Percentiles rank a stretch among this genome's conserved stretches.
Conservation (phyloP, 2,797 vertebrate species). For the Danio jaintianensis region DNA sequence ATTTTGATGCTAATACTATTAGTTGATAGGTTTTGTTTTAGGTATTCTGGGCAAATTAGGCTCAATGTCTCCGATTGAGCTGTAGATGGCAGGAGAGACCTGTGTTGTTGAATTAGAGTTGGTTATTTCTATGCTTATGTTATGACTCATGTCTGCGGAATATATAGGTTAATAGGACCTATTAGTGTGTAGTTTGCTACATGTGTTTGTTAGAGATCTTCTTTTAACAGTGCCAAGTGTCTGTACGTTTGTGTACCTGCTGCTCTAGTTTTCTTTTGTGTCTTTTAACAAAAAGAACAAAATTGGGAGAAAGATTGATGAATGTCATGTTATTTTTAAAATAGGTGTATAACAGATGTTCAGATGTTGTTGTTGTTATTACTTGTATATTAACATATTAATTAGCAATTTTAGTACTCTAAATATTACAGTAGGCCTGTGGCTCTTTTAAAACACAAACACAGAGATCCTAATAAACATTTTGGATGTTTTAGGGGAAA, state of each 20-base stretch:
- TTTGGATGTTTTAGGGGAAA: background rate
- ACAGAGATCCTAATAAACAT: background rate
- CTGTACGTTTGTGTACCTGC: background rate
- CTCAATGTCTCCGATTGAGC: background rate
- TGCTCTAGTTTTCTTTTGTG: background rate
- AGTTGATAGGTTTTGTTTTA: background rate
- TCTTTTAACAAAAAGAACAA: background rate
- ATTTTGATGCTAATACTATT: background rate
- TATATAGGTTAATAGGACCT: conserved; percentile 5
- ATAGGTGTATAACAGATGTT: background rate
- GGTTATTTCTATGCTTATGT: background rate
- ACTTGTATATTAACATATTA: background rate
- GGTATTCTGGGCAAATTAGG: no score
- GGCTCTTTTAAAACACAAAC: background rate
- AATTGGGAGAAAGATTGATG: background rate
- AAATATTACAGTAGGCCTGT: background rate
- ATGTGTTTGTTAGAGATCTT: background rate
- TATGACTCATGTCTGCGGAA: conserved; percentile 46
- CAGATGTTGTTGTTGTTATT: background rate
- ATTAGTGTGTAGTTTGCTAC: background rate
- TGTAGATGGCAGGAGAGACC: conserved; percentile 34
- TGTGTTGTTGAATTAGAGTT: background rate
- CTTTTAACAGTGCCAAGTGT: background rate
- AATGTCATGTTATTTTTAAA: background rate
- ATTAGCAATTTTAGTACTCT: background rate